Percentiles rank a stretch among this genome's conserved stretches.
Conservation (phyloP, 2,113 vertebrate genomes). For the Labeo rohita region DNA sequence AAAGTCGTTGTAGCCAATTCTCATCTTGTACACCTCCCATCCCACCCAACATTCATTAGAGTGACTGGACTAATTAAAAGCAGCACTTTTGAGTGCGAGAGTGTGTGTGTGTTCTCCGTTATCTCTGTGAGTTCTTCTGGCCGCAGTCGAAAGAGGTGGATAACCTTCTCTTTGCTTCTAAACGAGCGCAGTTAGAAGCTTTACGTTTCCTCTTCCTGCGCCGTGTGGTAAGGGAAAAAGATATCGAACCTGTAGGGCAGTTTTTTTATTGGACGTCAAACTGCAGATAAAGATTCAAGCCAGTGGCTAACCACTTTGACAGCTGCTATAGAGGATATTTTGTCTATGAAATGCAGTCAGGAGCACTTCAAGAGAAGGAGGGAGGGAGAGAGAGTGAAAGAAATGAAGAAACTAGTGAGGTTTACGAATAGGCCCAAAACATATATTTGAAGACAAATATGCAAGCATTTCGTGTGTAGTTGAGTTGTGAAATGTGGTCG, state of each 20-base stretch:
- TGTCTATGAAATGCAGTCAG: constrained; percentile 77
- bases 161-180: not conserved
- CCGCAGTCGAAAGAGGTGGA: not conserved
- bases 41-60: constrained; percentile 36
- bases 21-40: constrained; percentile 5
- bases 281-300: constrained; percentile 78
- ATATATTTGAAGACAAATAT: not conserved
- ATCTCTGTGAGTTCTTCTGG: constrained; percentile 13
- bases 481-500: not conserved
- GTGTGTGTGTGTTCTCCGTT: not conserved
- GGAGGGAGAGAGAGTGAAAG: constrained; percentile 2
- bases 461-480: not conserved
- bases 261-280: constrained; percentile 77
- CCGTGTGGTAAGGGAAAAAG: constrained; percentile 57
- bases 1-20: constrained; percentile 28
- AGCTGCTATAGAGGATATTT: constrained; percentile 79
- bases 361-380: constrained; percentile 62
- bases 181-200: not conserved
- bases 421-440: not conserved
- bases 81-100: not conserved
- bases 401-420: not conserved
- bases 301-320: constrained; percentile 78
- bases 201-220: constrained; percentile 30
- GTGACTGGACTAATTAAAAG: constrained; percentile 44
- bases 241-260: constrained; percentile 70